These are phyloP conservation scores for Lathronympha strigana DNA, from an alignment of 2,888 invertebrate genomes.

Conservation along the genomic window DNA sequence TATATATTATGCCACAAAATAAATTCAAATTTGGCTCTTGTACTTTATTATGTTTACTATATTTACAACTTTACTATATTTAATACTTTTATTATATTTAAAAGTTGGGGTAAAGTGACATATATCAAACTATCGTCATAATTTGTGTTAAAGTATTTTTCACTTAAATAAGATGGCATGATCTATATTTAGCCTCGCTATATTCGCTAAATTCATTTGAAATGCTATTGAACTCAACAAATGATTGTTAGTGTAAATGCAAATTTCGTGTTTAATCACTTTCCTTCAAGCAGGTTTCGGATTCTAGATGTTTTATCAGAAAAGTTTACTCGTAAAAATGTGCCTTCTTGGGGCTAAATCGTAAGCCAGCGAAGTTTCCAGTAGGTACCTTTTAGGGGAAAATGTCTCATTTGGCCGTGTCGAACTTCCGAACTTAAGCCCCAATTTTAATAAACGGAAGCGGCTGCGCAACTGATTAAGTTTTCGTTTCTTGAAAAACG, in stretches of 20 bases:
- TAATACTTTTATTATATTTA: too few relatives aligned
- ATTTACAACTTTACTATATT: too few relatives aligned
- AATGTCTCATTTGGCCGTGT: slow-evolving; percentile 60
- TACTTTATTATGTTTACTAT: too few relatives aligned
- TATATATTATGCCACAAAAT: too few relatives aligned
- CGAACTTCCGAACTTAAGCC: slow-evolving; percentile 65
- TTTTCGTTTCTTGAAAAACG: slow-evolving; percentile 38
- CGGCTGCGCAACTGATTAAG: slow-evolving; percentile 41
- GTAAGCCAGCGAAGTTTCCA: slow-evolving; percentile 64
- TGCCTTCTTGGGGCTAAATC: slow-evolving; percentile 63
- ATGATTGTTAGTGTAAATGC: slow-evolving; percentile 62
- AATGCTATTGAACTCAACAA: slow-evolving; percentile 8
- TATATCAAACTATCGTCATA: too few relatives aligned
- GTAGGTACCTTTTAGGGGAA: slow-evolving; percentile 57
- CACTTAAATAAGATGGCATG: too few relatives aligned
- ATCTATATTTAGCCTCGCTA: too few relatives aligned
- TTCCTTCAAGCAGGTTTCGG: slow-evolving; percentile 52
- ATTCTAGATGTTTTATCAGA: slow-evolving; percentile 61
- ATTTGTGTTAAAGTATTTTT: too few relatives aligned
- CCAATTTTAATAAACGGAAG: slow-evolving; percentile 69
- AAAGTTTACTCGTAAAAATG: slow-evolving; percentile 75
- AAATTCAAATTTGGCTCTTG: too few relatives aligned
- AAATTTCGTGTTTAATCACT: slow-evolving; percentile 67
- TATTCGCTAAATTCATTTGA: background rate
- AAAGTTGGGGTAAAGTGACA: too few relatives aligned